Evolutionary conservation across 2,797 vertebrate genomes (phyloP), one percentile per base, ranked within the genome.

Genomic region (Siniperca undulata): DNA sequence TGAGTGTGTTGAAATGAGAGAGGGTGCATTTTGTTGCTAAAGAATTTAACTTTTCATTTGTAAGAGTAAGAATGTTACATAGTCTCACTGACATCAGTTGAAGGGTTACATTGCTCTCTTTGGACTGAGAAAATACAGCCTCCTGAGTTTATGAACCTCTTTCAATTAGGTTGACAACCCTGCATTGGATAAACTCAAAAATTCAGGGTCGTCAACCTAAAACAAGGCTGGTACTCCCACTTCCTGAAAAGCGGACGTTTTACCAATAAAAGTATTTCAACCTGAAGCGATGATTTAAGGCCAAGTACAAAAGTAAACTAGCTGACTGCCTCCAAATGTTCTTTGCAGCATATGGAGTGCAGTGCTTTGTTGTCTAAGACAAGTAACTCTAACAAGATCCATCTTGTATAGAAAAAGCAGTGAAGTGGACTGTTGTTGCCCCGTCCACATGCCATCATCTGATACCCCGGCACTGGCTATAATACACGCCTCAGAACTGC

Each of bases 321-420:
- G 58, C 78, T 44, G 55, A 71, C 66, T 75, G 61, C 61, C 59
- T 85, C 72, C 62, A 75, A 78, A 80, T 75, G 69, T 53, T 81
- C 61, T 34, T 10, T 69, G 58, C 79, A 36, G 78, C 42, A 36
- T 65, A 70, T 22, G 78, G 74, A 82, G 69, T 30, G 58, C 69
- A 1, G 75, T 9, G 77, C 87, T 89, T 87, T 91, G 88, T 92
- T 79, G 88, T 87, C 38, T 48, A 27, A 79, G 58, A 90, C 82
- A 81, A 82, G 88, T 30, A 60, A 83, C 72, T 83, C 80, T 82
- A 90, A 92, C 90, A 78, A 85, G 88, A 92, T 88, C 90, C 82
- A 74, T 90, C 86, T 91, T 92, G 89, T 80, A 77, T 74, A 77
- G 75, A 78, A 76, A 80, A 71, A 70, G 74, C 9, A 67, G 56